Evolutionary conservation across 37 sponge, comb jelly and placozoan species (phyloP), one percentile per base, ranked within the genome.

Genomic region (Amphimedon queenslandica): DNA sequence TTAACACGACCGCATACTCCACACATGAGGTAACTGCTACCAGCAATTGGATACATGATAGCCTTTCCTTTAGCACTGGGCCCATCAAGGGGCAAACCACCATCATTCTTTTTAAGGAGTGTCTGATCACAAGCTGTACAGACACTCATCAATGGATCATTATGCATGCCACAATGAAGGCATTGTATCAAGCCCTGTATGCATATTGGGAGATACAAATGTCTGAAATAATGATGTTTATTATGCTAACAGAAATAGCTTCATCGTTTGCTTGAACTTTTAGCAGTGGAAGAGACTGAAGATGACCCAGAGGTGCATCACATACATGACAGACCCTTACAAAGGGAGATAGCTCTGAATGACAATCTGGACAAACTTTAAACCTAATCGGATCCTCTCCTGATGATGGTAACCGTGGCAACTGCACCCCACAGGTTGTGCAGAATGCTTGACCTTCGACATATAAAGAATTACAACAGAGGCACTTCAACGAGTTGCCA

Each of bases 71-170:
- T 72, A 55, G 75, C 51, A 21, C 74, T 56, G 55, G 74, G 34
- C n/a, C 53, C 47, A 63, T 37, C 8, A 69, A 57, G 53, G n/a
- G 61, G 69, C 29, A 0, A 2, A 60, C 21, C 21, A 74, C 57
- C 36, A 32, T 66, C n/a, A 8, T 31, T 23, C 4, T 28, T 24
- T 25, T 42, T 13, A 25, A 27, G 5, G 53, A 77, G 71, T 30
- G 63, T 64, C 5, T 53, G 58, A 70, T 87, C 93, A 87, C 93
- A 92, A 21, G 93, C 83, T 58, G 87, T 80, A 78, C 93, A 92
- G 29, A 64, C 11, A 20, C 5, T n/a, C n/a, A 78, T 21, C 20
- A 77, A 47, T 53, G 70, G 64, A 28, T 77, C 58, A 43, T 92
- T 92, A 23, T 39, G 64, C 32, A 80, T 92, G 1, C 93, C 86